Evolutionary conservation across 2,113 vertebrate genomes (phyloP).

Genomic region (Alligator mississippiensis): DNA sequence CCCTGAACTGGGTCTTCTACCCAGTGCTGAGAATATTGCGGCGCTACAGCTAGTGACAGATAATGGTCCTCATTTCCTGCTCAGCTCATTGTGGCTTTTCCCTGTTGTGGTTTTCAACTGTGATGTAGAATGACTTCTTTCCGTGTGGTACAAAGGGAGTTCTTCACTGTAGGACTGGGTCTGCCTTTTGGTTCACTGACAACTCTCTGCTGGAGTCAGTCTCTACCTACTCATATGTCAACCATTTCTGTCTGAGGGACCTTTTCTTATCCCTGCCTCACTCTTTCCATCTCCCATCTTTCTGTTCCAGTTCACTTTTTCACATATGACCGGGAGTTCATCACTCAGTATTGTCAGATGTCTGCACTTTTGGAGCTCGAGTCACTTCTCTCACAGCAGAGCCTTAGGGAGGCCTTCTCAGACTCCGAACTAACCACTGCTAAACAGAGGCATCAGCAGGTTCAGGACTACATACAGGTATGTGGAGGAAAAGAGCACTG

Average conservation of each 20-base stretch:
- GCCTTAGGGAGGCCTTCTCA: constrained; percentile 90
- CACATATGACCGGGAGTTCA: constrained; percentile 87
- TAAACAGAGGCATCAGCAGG: constrained; percentile 90
- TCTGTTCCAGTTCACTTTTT: constrained; percentile 86
- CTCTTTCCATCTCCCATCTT: not conserved
- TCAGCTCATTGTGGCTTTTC: not conserved
- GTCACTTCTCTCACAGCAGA: constrained; percentile 92
- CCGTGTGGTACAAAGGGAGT: not conserved
- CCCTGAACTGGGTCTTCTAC: not conserved
- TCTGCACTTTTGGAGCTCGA: constrained; percentile 90
- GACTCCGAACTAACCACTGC: constrained; percentile 84
- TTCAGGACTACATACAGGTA: constrained; percentile 92
- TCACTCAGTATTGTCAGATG: constrained; percentile 89
- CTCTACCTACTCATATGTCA: not conserved
- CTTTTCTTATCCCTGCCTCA: not conserved
- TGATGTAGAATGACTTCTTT: not conserved
- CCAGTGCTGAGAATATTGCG: not conserved
- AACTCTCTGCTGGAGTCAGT: not conserved
- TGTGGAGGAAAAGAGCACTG: accelerated
- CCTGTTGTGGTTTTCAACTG: too few species aligned
- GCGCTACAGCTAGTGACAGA: not conserved
- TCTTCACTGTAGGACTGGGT: not conserved
- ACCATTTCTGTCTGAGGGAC: too few species aligned
- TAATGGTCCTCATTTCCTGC: not conserved
- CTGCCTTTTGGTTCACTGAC: not conserved